Base-by-base conservation (phyloP, 2,888 invertebrate species). In the Eristalinus aeneus region DNA sequence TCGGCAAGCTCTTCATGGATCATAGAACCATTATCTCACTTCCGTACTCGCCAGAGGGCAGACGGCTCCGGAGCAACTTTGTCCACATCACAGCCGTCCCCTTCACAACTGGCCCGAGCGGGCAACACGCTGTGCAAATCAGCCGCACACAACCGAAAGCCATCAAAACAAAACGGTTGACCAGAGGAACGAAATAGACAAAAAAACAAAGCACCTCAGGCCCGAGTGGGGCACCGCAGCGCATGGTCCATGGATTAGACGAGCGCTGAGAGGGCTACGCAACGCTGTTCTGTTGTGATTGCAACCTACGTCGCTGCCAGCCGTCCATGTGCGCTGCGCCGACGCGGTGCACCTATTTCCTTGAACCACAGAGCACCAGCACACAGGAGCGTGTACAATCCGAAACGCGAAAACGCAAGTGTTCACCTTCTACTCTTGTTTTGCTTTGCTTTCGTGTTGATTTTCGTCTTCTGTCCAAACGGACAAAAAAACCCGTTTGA, bases 341-440 rank as follows among this genome's bases (percentile, higher is more conserved):
- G 27, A 5, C 16, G 46, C 39, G 6, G 76, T 85, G 64, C 72
- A 72, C 76, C 68, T 77, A 86, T 77, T 84, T 84, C 75, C 82
- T 86, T 81, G 81, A 86, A 81, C 76, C 85, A 77, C 72, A 73
- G 69, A 20, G 64, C 73, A 27, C 56, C 22, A n/a, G 36, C 16
- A 36, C 46, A 31, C 67, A 39, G 10, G n/a, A 27, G 58, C 27
- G 54, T 64, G 64, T 36, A 27, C 27, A 27, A 46, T 36, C 31
- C 65, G 32, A 65, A 58, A 83, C 69, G 88, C 88, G 85, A 85
- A 88, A 84, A 83, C 81, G 88, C 88, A 88, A 88, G 88, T 88
- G 88, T 88, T 88, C 88, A 80, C 56, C 11, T 54, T 69, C 61
- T 67, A 54, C 56, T 75, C 61, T 75, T 34, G 16, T 61, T 63